Percentiles rank a stretch among this genome's conserved stretches.
These are phyloP conservation scores for Criorhina ranunculi DNA, from an alignment of 2,888 invertebrate genomes.

Conservation along the genomic window DNA sequence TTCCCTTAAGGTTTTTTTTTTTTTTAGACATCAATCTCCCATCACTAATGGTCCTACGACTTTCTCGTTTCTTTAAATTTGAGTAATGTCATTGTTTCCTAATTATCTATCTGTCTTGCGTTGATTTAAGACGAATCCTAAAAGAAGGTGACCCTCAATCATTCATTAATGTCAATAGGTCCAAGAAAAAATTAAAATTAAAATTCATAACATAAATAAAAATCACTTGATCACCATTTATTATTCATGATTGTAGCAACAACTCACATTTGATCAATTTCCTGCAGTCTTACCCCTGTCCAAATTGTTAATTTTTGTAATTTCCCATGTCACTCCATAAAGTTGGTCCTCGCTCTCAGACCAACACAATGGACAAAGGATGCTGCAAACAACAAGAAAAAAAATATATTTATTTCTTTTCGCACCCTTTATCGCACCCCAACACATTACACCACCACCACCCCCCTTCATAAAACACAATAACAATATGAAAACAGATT, in stretches of 20 bases:
- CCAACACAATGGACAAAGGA: constrained; percentile 38
- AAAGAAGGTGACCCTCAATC: background rate
- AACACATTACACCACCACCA: constrained; percentile 46
- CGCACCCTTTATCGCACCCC: constrained; percentile 66
- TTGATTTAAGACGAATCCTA: background rate
- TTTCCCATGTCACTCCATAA: constrained; percentile 74
- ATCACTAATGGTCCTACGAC: too few relatives aligned
- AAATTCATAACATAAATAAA: constrained; percentile 76
- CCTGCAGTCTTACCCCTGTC: constrained; percentile 64
- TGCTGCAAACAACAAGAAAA: constrained; percentile 51
- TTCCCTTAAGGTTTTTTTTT: too few relatives aligned
- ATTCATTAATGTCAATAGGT: constrained; percentile 4
- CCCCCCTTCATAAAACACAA: constrained; percentile 68
- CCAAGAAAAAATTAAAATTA: constrained; percentile 46
- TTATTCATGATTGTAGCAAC: constrained; percentile 42
- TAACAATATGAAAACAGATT: constrained; percentile 78
- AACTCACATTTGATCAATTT: constrained; percentile 73
- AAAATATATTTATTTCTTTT: constrained; percentile 71
- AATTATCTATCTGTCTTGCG: too few relatives aligned
- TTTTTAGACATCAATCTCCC: too few relatives aligned
- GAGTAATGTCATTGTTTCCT: too few relatives aligned
- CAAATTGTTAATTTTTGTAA: constrained; percentile 71
- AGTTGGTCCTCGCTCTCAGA: constrained; percentile 38
- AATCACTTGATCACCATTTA: constrained; percentile 76
- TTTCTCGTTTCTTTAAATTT: too few relatives aligned